Base-by-base conservation (phyloP, 2,888 invertebrate species). In the Chaitophorus viminalis region DNA sequence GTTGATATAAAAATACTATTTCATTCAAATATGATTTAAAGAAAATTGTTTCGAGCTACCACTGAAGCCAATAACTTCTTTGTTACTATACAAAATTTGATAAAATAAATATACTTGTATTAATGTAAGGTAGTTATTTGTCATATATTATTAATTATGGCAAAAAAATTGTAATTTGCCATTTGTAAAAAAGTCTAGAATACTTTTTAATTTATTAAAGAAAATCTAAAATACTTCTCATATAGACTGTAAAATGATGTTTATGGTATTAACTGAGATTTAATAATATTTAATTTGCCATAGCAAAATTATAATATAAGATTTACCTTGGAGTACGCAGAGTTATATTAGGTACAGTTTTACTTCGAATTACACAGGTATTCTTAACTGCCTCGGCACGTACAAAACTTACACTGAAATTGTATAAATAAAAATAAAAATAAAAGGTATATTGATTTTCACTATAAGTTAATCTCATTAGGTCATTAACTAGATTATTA, bases 311-410 rank as follows among this genome's bases (percentile, higher is more conserved):
- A 46, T 31, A 77, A 65, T 75, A 60, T 60, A 75, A 75, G 8
- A 84, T 39, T 87, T 74, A 87, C 87, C 87, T 87, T 31, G 87
- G 87, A 72, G 72, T 46, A n/a, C 87, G 75, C 25, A 81, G 74
- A 74, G 79, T 79, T 65, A 87, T n/a, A 74, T 81, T 87, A 46
- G 87, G 87, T 46, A 75, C 87, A 72, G 87, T 87, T 87, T 87
- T 87, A 74, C 87, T 87, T 81, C 87, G 79, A 8, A 75, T 74
- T 74, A 74, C 39, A 79, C 72, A 60, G 31, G 72, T 33, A 65
- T 81, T 79, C 60, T 87, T 74, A 39, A 81, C 72, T 11, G 79
- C 70, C 39, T 87, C 87, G n/a, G 87, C 74, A 74, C 72, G 81
- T 81, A 87, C 74, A 75, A 81, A 87, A 60, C 74, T 70, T 74